Evolutionary conservation across 2,113 vertebrate species (phyloP), one percentile per base, ranked within the genome.

Genomic region (Myotis lucifugus): DNA sequence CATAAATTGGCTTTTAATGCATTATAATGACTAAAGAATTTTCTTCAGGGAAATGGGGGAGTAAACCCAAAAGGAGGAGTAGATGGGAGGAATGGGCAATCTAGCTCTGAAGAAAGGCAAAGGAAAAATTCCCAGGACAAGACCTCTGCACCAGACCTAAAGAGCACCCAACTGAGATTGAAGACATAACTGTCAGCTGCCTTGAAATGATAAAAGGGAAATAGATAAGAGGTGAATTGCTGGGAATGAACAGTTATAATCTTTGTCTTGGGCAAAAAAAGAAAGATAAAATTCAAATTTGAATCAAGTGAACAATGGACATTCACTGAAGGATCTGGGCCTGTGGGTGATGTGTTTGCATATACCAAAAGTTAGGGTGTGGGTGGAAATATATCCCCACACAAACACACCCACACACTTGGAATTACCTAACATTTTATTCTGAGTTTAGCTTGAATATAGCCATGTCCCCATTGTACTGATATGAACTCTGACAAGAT

Each of bases 201-300:
- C 52, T 74, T 64, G 54, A 95, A 91, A 93, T 56, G 77, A 96
- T 74, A 85, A 94, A 91, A 61, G 5, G 19, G 17, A 87, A 52
- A 61, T 21, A 92, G 78, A 46, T 85, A 67, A 88, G 40, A 67
- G 50, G 25, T 85, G 19, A 18, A 19, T n/a, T 37, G 29, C 46
- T 77, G 76, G 70, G 59, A 90, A 67, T 18, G 42, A 84, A 54
- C 37, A 69, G 27, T 96, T 92, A 15, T 19, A 66, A 67, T 77
- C 76, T 84, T 83, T 86, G 32, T 37, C 40, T n/a, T 79, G 48
- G 85, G 21, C 54, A 87, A 78, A 76, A 61, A 93, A 90, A 50
- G 79, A 32, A 17, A 94, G 81, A 76, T 77, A 94, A 88, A 15
- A 92, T 15, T 13, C 12, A 69, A 77, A 27, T 76, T 94, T 72